phyloP scores from a whole-genome alignment of 2,888 invertebrate genomes.

The Brachypalpus laphriformis region DNA sequence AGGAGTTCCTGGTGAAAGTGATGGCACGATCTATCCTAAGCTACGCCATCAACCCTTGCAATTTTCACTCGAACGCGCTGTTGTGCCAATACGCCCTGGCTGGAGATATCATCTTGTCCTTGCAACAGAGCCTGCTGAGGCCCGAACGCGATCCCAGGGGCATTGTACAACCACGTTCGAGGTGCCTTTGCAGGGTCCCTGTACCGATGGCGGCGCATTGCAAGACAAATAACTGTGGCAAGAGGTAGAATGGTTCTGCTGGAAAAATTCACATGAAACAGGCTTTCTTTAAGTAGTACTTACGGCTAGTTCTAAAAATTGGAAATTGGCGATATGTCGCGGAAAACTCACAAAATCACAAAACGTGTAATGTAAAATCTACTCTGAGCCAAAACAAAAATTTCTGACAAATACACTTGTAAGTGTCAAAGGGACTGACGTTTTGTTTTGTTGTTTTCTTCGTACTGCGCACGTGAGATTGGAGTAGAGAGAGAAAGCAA shows the following conservation, averaged over 20 bases:
- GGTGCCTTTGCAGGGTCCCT: slow-evolving; percentile 32
- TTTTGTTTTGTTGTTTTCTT: slow-evolving; percentile 52
- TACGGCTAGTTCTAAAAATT: slow-evolving; percentile 8
- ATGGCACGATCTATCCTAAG: slow-evolving; percentile 79
- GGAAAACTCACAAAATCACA: slow-evolving; percentile 19
- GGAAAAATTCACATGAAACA: background rate
- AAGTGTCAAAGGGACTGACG: slow-evolving; percentile 42
- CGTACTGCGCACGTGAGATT: slow-evolving; percentile 41
- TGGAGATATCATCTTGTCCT: slow-evolving; percentile 79
- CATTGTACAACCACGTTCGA: slow-evolving; percentile 53
- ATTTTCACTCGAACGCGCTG: slow-evolving; percentile 78
- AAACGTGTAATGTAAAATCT: background rate
- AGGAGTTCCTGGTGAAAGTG: slow-evolving; percentile 78
- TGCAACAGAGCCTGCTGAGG: slow-evolving; percentile 79
- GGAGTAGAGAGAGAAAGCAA: background rate
- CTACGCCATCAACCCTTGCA: slow-evolving; percentile 78
- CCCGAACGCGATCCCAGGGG: slow-evolving; percentile 75
- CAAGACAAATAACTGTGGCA: background rate
- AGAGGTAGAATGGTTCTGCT: too few species aligned
- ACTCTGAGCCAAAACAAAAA: slow-evolving; percentile 28
- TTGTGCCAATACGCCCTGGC: slow-evolving; percentile 79
- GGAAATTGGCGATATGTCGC: background rate
- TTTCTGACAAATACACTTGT: slow-evolving; percentile 2
- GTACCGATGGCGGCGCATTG: slow-evolving; percentile 35
- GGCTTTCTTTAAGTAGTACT: too few species aligned